These are phyloP conservation scores for Microplitis demolitor DNA, from an alignment of 1,140 invertebrate species.

Conservation along the genomic window DNA sequence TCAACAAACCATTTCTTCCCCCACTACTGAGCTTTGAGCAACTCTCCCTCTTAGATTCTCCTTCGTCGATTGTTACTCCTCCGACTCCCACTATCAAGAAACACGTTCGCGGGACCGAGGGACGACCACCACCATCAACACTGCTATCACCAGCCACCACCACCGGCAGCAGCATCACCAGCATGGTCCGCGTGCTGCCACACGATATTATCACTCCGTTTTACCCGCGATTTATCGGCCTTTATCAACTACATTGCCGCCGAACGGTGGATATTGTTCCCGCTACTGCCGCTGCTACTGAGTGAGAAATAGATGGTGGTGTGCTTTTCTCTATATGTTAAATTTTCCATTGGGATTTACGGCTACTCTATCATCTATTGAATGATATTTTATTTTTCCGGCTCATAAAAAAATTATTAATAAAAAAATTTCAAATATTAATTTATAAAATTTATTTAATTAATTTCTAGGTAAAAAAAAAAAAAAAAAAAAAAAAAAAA, in stretches of 20 bases:
- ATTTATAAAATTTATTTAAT: background rate
- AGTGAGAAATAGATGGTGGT: too few species aligned
- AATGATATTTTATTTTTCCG: background rate
- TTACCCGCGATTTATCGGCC: conserved; percentile 59
- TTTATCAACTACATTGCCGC: conserved; percentile 57
- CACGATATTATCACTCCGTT: conserved; percentile 58
- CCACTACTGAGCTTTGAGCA: too few species aligned
- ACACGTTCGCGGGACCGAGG: too few species aligned
- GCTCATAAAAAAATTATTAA: background rate
- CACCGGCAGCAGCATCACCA: conserved; percentile 15
- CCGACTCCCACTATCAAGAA: background rate
- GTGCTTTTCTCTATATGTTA: background rate
- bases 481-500: too few species aligned
- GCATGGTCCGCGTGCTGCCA: conserved; percentile 19
- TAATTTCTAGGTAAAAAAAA: background rate
- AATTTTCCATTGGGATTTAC: background rate
- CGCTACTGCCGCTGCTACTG: conserved; percentile 19
- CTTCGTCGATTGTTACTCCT: too few species aligned
- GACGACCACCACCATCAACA: conserved; percentile 7
- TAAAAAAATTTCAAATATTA: too few species aligned
- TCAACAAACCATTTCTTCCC: too few species aligned
- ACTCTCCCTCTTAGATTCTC: background rate
- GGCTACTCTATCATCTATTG: background rate
- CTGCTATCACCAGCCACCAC: background rate
- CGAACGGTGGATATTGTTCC: conserved; percentile 38